A percentile compares a stretch with the other conserved stretches of the same genome.
These are phyloP conservation scores for Hydractinia echinata DNA, from an alignment of 30 jellyfish, hydroid and myxozoan species.

Conservation along the genomic window DNA sequence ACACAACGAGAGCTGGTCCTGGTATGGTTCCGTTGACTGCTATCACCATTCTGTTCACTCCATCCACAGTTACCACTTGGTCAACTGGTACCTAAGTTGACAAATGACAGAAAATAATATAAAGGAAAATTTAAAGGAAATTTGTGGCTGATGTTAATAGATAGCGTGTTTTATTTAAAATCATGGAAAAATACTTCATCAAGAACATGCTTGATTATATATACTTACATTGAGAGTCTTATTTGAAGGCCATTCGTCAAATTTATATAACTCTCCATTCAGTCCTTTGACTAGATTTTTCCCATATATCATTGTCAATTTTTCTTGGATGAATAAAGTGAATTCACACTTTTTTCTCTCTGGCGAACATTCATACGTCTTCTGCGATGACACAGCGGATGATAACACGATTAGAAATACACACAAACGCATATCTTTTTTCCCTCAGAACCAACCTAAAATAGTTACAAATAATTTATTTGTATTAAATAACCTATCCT, in stretches of 20 bases:
- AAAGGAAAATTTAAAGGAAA: too few relatives aligned
- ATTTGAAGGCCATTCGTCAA: conserved; percentile 40
- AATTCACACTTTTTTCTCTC: conserved; percentile 32
- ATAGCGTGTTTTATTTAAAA: too few relatives aligned
- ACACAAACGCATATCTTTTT: too few relatives aligned
- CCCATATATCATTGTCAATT: conserved; percentile 46
- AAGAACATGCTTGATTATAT: too few relatives aligned
- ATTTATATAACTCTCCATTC: conserved; percentile 41
- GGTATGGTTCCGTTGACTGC: conserved; percentile 48
- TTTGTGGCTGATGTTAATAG: too few relatives aligned
- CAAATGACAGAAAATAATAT: conserved; percentile 17
- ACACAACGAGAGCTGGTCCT: conserved; percentile 51
- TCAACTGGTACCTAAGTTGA: conserved; percentile 31
- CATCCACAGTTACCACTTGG: conserved; percentile 49
- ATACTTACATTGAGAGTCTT: conserved; percentile 38
- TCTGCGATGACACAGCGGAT: too few relatives aligned
- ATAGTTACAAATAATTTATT: too few relatives aligned
- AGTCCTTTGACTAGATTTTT: conserved; percentile 56
- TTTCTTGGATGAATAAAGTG: conserved; percentile 46
- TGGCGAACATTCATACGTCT: conserved; percentile 32
- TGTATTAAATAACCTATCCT: too few relatives aligned
- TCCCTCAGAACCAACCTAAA: too few relatives aligned
- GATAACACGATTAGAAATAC: too few relatives aligned
- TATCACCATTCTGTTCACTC: conserved; percentile 41
- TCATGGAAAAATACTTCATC: too few relatives aligned